Evolutionary conservation across 2,888 invertebrate genomes (phyloP).

Genomic region (Limnephilus auricula): DNA sequence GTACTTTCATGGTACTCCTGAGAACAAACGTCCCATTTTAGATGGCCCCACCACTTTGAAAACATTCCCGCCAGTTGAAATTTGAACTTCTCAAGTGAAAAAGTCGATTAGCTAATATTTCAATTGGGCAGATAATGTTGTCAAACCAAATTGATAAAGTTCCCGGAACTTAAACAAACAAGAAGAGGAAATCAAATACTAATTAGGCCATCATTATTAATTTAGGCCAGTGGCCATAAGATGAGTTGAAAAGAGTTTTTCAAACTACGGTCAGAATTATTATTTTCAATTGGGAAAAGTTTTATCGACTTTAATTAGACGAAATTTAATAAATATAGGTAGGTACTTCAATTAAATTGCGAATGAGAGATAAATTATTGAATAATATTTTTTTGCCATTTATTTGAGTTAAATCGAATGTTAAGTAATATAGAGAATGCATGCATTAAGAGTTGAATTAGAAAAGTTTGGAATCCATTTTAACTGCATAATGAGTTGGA

Average conservation of each 20-base stretch:
- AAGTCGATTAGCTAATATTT: not conserved
- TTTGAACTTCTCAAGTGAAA: constrained; percentile 2
- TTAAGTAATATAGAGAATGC: no score
- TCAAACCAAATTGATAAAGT: constrained; percentile 11
- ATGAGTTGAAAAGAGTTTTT: not conserved
- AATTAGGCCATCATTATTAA: constrained; percentile 11
- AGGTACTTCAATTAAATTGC: not conserved
- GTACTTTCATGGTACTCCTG: not conserved
- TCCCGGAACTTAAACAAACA: constrained; percentile 4
- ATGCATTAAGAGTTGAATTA: not conserved
- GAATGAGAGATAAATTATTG: not conserved
- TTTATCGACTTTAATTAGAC: not conserved
- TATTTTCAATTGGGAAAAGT: not conserved
- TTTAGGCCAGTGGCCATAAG: not conserved
- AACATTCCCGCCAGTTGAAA: not conserved
- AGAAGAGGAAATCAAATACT: not conserved
- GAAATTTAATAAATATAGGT: not conserved
- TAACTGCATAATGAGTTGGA: no score
- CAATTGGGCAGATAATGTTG: not conserved
- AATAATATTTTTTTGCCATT: not conserved
- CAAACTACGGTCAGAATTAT: not conserved
- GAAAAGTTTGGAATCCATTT: not conserved
- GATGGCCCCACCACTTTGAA: not conserved
- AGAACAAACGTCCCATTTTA: not conserved
- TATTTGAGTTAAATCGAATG: not conserved